Percentiles rank a stretch among this genome's conserved stretches.
These are phyloP conservation scores for Propithecus deckenii DNA, from an alignment of 2,797 vertebrate species.

Conservation along the genomic window DNA sequence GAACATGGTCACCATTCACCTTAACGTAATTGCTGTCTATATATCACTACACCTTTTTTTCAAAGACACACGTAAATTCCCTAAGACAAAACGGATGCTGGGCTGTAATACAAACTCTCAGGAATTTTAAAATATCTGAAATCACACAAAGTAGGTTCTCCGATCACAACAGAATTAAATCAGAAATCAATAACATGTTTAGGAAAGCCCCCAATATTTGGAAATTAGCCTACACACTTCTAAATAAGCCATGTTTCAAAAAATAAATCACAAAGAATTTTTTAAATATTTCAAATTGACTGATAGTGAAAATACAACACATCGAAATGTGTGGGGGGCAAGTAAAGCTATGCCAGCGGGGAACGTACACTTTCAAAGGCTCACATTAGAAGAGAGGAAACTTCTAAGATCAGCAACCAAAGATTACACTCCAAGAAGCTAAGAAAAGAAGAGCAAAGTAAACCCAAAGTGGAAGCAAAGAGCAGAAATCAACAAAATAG, in stretches of 20 bases:
- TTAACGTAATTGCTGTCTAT: not conserved
- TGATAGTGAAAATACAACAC: not conserved
- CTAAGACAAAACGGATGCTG: not conserved
- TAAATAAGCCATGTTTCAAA: slow-evolving; percentile 12
- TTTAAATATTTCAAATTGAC: not conserved
- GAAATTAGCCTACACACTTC: not conserved
- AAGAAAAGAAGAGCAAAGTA: not conserved
- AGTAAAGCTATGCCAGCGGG: not conserved
- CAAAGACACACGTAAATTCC: not conserved
- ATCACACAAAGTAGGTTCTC: not conserved
- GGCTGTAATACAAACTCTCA: not conserved
- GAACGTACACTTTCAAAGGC: not conserved
- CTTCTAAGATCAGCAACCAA: not conserved
- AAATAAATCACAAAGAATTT: slow-evolving; percentile 13
- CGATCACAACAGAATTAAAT: not conserved
- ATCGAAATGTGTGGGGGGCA: not conserved
- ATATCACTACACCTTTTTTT: not conserved
- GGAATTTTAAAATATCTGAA: not conserved
- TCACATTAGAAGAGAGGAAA: not conserved
- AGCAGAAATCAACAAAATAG: not conserved
- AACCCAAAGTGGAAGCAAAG: not conserved
- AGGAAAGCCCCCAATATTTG: not conserved
- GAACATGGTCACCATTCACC: not conserved
- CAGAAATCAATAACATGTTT: not conserved
- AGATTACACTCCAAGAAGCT: not conserved